Evolutionary conservation across 2,113 vertebrate species (phyloP), one percentile per base, ranked within the genome.

Genomic region (Catharus fuscescens): DNA sequence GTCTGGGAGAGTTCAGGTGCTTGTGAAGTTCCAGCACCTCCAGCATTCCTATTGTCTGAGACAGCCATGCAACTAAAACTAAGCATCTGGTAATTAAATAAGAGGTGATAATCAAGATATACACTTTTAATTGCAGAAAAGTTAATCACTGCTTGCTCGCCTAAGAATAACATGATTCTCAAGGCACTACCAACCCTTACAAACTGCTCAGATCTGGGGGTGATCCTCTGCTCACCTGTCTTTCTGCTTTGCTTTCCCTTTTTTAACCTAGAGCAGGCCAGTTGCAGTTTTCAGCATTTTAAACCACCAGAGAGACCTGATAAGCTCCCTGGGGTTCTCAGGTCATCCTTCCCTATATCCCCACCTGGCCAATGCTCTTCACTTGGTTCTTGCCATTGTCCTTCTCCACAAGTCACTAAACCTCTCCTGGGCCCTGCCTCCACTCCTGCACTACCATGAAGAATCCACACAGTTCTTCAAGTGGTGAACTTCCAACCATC

Each of bases 391-490:
- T 1, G 0, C 56, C 48, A 6, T 1, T 10, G 21, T 18, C 80
- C 32, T 79, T 72, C 65, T 66, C 64, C 4, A 1, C 24, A 32
- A 56, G 15, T 20, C 71, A 80, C 57, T 44, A 26, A 80, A 77
- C 36, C 21, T 73, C 9, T 57, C 28, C 53, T 3, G 6, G 42
- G 17, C 47, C 47, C 56, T 78, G 36, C 69, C 52, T 72, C 64
- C 72, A 12, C 59, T 72, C 48, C 52, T 62, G 64, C 71, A 34
- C 59, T 24, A 28, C 60, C 32, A 25, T 6, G 17, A 40, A 64
- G 54, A 4, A 1, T 42, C 54, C 67, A n/a, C 1, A 3, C 0
- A 2, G 50, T 12, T 95, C 91, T 76, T 85, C 0, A 0, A 8
- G 44, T 10, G 8, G 44, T 45, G 77, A 83, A 32, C 80, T 93